Conservation (phyloP, 1,140 invertebrate genomes). For the Daktulosphaira vitifoliae region DNA sequence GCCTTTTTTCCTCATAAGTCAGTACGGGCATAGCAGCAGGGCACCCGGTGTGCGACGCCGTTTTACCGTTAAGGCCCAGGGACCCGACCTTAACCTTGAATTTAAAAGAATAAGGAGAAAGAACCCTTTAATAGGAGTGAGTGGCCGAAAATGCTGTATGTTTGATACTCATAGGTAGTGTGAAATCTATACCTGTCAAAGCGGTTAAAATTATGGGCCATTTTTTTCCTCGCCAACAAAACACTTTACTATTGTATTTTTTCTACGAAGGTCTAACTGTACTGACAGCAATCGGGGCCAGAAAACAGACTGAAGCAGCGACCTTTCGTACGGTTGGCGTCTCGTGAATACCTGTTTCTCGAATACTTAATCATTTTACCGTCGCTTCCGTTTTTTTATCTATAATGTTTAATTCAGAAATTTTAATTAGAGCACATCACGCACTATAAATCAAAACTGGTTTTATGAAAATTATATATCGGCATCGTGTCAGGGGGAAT, state of each 20-base stretch:
- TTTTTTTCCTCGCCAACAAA: too few species aligned
- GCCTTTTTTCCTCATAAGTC: slow-evolving; percentile 24
- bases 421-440: slow-evolving; percentile 30
- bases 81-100: slow-evolving; percentile 27
- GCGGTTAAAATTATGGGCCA: slow-evolving; percentile 24
- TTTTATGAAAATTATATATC: slow-evolving; percentile 13
- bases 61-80: slow-evolving; percentile 23
- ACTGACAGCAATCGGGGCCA: neutral
- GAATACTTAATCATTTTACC: slow-evolving; percentile 9
- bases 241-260: too few species aligned
- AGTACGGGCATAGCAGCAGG: neutral
- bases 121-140: neutral
- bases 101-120: neutral
- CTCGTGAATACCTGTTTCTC: slow-evolving; percentile 16
- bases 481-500: neutral
- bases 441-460: slow-evolving; percentile 30
- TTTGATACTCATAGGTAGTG: slow-evolving; percentile 16
- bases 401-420: neutral
- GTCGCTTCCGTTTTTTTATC: slow-evolving; percentile 23
- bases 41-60: neutral
- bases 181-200: slow-evolving; percentile 27
- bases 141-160: neutral
- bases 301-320: neutral
- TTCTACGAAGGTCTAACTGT: neutral
- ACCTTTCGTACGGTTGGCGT: slow-evolving; percentile 5